Evolutionary conservation across 2,797 vertebrate species (phyloP).

Genomic region (Lepus oiostolus): DNA sequence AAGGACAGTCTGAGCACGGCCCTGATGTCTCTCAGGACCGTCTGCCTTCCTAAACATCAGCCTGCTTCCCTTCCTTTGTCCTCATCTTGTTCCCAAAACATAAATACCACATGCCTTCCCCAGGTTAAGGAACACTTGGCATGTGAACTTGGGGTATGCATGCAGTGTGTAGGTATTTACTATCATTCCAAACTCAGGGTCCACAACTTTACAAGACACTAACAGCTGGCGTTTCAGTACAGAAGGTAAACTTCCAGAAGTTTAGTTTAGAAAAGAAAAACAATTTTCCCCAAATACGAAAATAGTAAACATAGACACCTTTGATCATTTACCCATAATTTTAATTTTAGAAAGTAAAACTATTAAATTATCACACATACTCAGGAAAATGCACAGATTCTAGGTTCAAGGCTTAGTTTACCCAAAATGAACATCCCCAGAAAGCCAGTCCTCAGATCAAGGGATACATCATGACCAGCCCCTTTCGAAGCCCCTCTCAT

Average conservation of each 20-base stretch:
- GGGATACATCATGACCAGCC: not conserved
- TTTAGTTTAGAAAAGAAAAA: slow-evolving; percentile 60
- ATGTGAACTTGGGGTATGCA: not conserved
- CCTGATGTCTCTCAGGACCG: not conserved
- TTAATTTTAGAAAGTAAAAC: slow-evolving; percentile 35
- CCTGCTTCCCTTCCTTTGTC: not conserved
- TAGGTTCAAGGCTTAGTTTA: slow-evolving; percentile 12
- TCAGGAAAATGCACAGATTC: not conserved
- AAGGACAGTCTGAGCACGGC: not conserved
- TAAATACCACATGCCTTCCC: not conserved
- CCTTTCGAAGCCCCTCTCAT: not conserved
- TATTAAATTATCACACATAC: not conserved
- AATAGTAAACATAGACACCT: slow-evolving; percentile 50
- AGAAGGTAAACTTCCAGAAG: not conserved
- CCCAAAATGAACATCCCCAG: not conserved
- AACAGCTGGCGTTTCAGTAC: slow-evolving; percentile 37
- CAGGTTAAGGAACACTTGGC: slow-evolving; percentile 33
- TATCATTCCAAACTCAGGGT: slow-evolving; percentile 34
- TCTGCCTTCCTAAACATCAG: not conserved
- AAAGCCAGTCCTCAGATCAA: not conserved
- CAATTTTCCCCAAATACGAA: slow-evolving; percentile 40
- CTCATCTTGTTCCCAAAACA: not conserved
- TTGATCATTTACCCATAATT: slow-evolving; percentile 10
- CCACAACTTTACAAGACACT: not conserved
- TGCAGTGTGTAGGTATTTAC: not conserved